A percentile compares a stretch with the other conserved stretches of the same genome.
Conservation (phyloP, 1,140 invertebrate genomes). For the Drosophila prosaltans region DNA sequence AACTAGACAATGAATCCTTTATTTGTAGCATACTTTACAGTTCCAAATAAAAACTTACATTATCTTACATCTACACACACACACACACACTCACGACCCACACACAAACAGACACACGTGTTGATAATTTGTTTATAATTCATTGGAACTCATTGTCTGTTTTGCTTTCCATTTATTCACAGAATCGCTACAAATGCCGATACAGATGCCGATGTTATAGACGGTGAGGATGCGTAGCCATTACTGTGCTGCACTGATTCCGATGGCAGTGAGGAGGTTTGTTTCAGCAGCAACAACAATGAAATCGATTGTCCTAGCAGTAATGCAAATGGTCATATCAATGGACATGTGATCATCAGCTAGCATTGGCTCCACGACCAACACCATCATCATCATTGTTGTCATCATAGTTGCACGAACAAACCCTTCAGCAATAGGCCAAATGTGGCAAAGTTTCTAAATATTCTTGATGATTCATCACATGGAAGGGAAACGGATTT, state of each 20-base stretch:
- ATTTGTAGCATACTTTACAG: constrained; percentile 9
- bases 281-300: constrained; percentile 71
- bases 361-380: constrained; percentile 60
- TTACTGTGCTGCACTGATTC: constrained; percentile 80
- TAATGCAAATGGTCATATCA: constrained; percentile 41
- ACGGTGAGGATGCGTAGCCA: constrained; percentile 81
- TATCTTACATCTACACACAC: not conserved
- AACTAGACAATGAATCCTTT: not conserved
- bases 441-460: constrained; percentile 35
- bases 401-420: constrained; percentile 12
- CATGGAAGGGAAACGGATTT: constrained; percentile 25
- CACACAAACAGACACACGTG: constrained; percentile 3
- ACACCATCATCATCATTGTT: constrained; percentile 7
- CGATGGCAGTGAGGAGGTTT: constrained; percentile 72
- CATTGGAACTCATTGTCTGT: constrained; percentile 12
- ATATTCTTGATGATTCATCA: not conserved
- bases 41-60: not conserved
- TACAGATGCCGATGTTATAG: constrained; percentile 61
- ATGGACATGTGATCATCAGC: constrained; percentile 67
- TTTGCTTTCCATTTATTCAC: constrained; percentile 34
- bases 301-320: constrained; percentile 62
- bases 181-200: constrained; percentile 70
- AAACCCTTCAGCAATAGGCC: constrained; percentile 42
- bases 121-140: constrained; percentile 38
- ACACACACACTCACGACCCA: not conserved